Base-by-base conservation (phyloP, 2,888 invertebrate species). In the Meliscaeva auricollis region DNA sequence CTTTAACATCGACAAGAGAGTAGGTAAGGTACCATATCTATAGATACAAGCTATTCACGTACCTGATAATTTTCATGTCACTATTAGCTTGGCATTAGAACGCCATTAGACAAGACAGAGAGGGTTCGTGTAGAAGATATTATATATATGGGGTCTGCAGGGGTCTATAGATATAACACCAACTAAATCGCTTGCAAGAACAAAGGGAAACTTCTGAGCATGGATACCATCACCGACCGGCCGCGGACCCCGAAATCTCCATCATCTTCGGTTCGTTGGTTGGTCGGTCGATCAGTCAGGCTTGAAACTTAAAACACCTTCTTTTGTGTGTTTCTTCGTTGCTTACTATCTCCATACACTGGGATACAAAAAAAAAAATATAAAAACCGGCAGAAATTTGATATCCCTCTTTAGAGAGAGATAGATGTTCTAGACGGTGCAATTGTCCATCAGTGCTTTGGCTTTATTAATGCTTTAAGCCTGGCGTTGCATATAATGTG, bases 61-160 rank as follows among this genome's bases (percentile, higher is more conserved):
- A 84, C 70, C 84, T 68, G 84, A 84, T 80, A 80, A 84, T 84
- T 84, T 84, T 66, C 84, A 72, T 84, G 84, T 84, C 84, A 84
- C 80, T 75, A 84, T 84, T 84, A 84, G 84, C 80, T 35, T 68
- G 84, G 84, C 84, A 84, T 84, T 80, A 84, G 80, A 84, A 70
- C 70, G 80, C 75, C 80, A 84, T 84, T 84, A 84, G 84, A 75
- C 69, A 79, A 73, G 46, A 60, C 17, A 77, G 56, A 58, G 46
- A 62, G 20, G 44, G 64, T 58, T 38, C 44, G 26, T 64, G 11
- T 26, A 15, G 17, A 64, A 62, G 62, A 11, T 44, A 58, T 41
- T 30, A 4, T 35, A 9, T 35, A 35, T 6, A 32, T n/a, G 46
- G 44, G 56, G 50, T 26, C 62, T 62, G 4, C 9, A 9, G 48